Conservation (phyloP, 2,797 vertebrate species). For the Hoplostethus atlanticus region DNA sequence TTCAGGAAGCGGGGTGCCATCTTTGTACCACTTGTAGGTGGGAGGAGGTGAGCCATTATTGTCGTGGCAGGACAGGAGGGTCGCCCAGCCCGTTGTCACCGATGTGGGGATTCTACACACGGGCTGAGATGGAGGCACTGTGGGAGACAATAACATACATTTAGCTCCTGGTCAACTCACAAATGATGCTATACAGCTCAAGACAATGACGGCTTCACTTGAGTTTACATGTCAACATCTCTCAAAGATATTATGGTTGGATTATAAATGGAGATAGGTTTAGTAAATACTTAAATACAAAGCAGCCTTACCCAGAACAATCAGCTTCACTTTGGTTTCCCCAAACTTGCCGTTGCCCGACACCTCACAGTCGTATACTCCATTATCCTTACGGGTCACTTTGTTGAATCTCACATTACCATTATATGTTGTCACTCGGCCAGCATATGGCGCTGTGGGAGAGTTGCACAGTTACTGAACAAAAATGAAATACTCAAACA, state of each 20-base stretch:
- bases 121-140: slow-evolving; percentile 89
- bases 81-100: slow-evolving; percentile 80
- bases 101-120: slow-evolving; percentile 82
- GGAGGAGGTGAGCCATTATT: slow-evolving; percentile 82
- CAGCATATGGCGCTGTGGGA: slow-evolving; percentile 78
- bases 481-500: no score
- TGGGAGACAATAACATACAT: neutral
- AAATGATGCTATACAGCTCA: slow-evolving; percentile 1
- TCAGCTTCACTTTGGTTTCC: slow-evolving; percentile 76
- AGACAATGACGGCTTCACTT: neutral
- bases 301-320: slow-evolving; percentile 85
- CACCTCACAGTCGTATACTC: slow-evolving; percentile 88
- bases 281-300: neutral
- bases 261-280: neutral
- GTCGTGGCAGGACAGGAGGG: slow-evolving; percentile 83
- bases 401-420: slow-evolving; percentile 77
- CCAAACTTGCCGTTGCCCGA: slow-evolving; percentile 65
- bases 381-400: slow-evolving; percentile 85
- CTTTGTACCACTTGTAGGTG: slow-evolving; percentile 87
- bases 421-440: slow-evolving; percentile 61
- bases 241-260: no score
- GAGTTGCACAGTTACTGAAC: neutral
- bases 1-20: slow-evolving; percentile 71
- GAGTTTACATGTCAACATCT: neutral
- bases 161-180: slow-evolving; percentile 9